Percentiles rank a stretch among this genome's conserved stretches.
phyloP scores from a whole-genome alignment of 1,140 invertebrate species.

The Bombus terrestris region DNA sequence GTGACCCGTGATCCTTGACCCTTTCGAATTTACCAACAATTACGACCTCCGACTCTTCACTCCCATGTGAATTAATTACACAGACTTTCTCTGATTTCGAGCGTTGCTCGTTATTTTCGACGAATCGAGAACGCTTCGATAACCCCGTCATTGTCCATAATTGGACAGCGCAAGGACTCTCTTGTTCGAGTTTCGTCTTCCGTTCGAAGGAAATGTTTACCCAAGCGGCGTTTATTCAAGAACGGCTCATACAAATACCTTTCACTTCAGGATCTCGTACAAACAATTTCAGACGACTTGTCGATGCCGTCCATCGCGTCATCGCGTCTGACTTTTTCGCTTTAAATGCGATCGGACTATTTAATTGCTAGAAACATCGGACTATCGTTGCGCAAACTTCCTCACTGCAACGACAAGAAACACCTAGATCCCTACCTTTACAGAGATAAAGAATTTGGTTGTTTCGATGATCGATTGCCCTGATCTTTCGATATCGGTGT shows the following conservation, averaged over 20 bases:
- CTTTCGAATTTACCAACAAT: constrained; percentile 1
- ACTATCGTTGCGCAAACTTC: neutral
- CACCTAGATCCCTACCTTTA: too few species aligned
- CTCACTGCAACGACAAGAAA: too few species aligned
- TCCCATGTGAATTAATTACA: neutral
- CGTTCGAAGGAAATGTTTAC: neutral
- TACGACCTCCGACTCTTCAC: neutral
- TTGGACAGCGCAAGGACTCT: neutral
- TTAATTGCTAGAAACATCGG: too few species aligned
- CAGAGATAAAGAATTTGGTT: too few species aligned
- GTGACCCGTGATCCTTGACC: neutral
- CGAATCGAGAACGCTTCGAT: neutral
- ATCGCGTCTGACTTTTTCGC: too few species aligned
- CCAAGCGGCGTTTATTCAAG: neutral
- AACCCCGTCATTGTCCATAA: neutral
- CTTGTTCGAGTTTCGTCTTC: neutral
- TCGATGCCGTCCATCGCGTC: neutral
- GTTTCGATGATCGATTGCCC: too few species aligned
- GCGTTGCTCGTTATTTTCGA: neutral
- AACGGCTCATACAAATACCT: neutral
- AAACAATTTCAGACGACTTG: neutral
- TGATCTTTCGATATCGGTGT: too few species aligned
- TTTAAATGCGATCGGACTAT: too few species aligned
- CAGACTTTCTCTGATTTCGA: neutral
- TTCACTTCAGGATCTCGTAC: neutral